These are phyloP conservation scores for Lordiphosa fenestrarum DNA, from an alignment of 2,888 invertebrate species.

Conservation along the genomic window DNA sequence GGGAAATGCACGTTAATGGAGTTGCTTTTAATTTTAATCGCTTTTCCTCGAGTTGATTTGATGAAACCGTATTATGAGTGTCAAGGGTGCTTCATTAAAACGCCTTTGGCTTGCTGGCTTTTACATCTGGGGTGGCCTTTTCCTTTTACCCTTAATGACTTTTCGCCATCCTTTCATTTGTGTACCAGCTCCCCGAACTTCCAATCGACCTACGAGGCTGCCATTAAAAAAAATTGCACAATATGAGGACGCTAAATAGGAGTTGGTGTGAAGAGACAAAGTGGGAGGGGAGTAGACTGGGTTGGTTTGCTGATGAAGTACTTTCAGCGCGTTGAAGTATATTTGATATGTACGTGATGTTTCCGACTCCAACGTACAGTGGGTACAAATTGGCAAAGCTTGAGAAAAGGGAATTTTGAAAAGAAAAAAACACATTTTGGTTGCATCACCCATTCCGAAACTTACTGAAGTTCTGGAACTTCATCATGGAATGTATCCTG, in stretches of 20 bases:
- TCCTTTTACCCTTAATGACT: constrained; percentile 65
- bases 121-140: constrained; percentile 26
- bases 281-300: constrained; percentile 5
- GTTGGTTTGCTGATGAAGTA: constrained; percentile 55
- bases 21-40: constrained; percentile 40
- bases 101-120: constrained; percentile 48
- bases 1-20: constrained; percentile 37
- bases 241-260: constrained; percentile 28
- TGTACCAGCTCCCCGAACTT: constrained; percentile 15
- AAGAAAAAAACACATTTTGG: too few relatives aligned
- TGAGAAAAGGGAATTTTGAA: neutral
- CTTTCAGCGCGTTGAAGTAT: constrained; percentile 51
- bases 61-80: constrained; percentile 63
- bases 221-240: constrained; percentile 50
- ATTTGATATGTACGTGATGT: constrained; percentile 48
- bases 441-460: too few relatives aligned
- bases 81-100: constrained; percentile 68
- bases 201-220: constrained; percentile 29
- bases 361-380: constrained; percentile 9
- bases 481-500: too few relatives aligned
- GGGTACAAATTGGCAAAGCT: constrained; percentile 2
- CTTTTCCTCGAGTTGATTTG: constrained; percentile 44
- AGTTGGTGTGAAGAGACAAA: constrained; percentile 1
- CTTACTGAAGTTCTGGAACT: too few relatives aligned
- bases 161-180: constrained; percentile 49